A percentile compares a stretch with the other conserved stretches of the same genome.
phyloP scores from a whole-genome alignment of 2,797 vertebrate species.

The Hozukius guyotensis region DNA sequence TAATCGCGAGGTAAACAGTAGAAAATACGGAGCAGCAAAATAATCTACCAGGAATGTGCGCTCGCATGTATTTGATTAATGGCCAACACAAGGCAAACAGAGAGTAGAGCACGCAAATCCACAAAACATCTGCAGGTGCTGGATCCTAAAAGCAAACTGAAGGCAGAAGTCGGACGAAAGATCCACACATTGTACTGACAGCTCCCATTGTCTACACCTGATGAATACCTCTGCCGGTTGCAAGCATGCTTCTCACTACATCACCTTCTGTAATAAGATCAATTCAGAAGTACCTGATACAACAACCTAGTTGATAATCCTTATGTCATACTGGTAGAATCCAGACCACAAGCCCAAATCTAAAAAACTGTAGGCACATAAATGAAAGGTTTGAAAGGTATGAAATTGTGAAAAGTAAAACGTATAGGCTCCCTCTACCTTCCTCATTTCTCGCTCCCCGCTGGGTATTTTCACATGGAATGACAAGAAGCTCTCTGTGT shows the following conservation, averaged over 20 bases:
- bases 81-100: background rate
- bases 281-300: background rate
- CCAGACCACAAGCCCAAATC: background rate
- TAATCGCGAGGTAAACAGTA: background rate
- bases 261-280: background rate
- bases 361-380: background rate
- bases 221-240: background rate
- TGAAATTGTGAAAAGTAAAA: conserved; percentile 7
- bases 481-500: background rate
- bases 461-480: conserved; percentile 32
- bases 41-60: background rate
- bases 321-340: background rate
- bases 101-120: background rate
- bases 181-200: background rate
- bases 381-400: background rate
- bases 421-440: background rate
- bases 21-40: background rate
- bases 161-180: background rate
- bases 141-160: background rate
- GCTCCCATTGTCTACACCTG: background rate
- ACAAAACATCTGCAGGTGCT: background rate
- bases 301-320: background rate
- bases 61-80: background rate
- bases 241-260: too few relatives aligned
- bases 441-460: conserved; percentile 7